phyloP scores from a whole-genome alignment of 1,140 invertebrate species.

The Leptinotarsa undecemlineata region DNA sequence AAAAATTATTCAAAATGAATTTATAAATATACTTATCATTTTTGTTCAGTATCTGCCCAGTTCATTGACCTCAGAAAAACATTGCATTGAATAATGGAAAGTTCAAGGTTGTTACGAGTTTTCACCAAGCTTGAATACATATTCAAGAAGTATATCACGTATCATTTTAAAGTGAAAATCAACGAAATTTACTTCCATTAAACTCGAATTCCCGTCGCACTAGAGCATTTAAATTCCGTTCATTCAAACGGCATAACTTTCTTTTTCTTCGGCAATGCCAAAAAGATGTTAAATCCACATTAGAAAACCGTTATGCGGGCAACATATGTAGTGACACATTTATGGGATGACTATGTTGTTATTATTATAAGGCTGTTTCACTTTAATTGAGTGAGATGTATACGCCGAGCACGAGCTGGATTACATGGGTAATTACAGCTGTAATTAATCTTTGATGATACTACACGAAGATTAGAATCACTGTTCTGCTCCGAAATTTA shows the following conservation, averaged over 20 bases:
- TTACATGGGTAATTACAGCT: not conserved
- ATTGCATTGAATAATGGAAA: too few relatives aligned
- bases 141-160: not conserved
- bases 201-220: not conserved
- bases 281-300: slow-evolving; percentile 1
- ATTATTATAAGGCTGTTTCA: not conserved
- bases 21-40: too few relatives aligned
- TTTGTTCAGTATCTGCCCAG: too few relatives aligned
- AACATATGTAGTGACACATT: not conserved
- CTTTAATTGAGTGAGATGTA: not conserved
- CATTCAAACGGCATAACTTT: not conserved
- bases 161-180: not conserved
- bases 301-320: not conserved
- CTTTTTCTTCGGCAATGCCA: not conserved
- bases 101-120: too few relatives aligned
- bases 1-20: too few relatives aligned
- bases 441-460: not conserved
- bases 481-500: too few relatives aligned
- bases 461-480: not conserved
- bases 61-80: too few relatives aligned
- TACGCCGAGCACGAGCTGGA: not conserved
- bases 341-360: not conserved
- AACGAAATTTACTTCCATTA: not conserved
- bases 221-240: not conserved
- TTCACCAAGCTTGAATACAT: too few relatives aligned